Percentiles rank a stretch among this genome's conserved stretches.
Evolutionary conservation across 2,113 vertebrate genomes (phyloP).

Genomic region (Callaeas wilsoni): DNA sequence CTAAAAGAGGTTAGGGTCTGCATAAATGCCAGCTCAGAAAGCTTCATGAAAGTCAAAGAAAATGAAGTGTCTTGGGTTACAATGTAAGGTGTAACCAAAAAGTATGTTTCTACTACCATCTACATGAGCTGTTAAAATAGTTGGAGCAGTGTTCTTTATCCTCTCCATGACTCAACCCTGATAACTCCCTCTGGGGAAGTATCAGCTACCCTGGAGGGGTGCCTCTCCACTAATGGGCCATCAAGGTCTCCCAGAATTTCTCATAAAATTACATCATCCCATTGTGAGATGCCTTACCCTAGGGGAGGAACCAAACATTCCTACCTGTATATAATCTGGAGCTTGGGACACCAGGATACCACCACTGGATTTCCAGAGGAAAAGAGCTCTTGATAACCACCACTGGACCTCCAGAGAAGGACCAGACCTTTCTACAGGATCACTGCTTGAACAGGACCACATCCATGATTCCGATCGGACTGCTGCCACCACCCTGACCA

Average conservation of each 20-base stretch:
- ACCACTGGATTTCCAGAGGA: background rate
- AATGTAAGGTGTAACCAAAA: background rate
- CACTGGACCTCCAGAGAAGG: background rate
- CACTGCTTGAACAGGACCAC: background rate
- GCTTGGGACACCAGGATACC: background rate
- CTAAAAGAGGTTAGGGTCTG: background rate
- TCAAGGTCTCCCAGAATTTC: background rate
- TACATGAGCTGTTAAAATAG: background rate
- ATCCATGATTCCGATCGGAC: background rate
- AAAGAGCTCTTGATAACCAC: background rate
- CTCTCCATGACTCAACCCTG: background rate
- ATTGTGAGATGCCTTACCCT: background rate
- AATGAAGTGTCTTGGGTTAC: background rate
- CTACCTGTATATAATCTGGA: background rate
- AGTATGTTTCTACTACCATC: background rate
- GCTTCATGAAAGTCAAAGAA: background rate
- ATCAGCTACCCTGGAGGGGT: background rate
- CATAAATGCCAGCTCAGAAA: background rate
- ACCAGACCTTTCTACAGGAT: background rate
- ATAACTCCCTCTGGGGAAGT: background rate
- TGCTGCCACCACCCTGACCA: background rate
- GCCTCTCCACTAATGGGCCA: background rate
- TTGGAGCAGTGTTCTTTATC: background rate
- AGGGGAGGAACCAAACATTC: background rate
- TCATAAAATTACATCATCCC: background rate